Evolutionary conservation across 2,797 vertebrate genomes (phyloP).

Genomic region (Picus viridis): DNA sequence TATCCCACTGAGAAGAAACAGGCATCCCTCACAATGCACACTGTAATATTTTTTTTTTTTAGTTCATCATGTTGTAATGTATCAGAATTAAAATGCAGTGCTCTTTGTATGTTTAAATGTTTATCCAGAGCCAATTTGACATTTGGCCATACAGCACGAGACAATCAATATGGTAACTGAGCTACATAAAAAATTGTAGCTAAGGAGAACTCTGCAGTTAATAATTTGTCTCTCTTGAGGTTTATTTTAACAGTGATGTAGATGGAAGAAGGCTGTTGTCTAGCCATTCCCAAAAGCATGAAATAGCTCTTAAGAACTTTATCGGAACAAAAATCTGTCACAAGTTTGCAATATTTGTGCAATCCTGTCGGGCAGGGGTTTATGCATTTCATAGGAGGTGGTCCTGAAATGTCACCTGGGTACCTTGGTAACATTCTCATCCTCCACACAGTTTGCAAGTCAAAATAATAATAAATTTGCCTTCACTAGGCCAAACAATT

Average conservation of each 20-base stretch:
- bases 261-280: not conserved
- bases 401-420: not conserved
- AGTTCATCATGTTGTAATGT: not conserved
- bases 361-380: not conserved
- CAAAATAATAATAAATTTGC: not conserved
- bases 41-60: not conserved
- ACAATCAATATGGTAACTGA: not conserved
- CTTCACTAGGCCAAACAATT: not conserved
- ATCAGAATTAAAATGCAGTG: not conserved
- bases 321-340: slow-evolving; percentile 17
- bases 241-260: not conserved
- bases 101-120: not conserved
- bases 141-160: not conserved
- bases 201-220: not conserved
- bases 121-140: not conserved
- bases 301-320: slow-evolving; percentile 14
- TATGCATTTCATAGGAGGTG: not conserved
- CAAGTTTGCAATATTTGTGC: not conserved
- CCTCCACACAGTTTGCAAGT: not conserved
- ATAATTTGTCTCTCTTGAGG: not conserved
- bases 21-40: not conserved
- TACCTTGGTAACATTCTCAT: not conserved
- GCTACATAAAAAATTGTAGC: not conserved
- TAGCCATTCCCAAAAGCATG: not conserved
- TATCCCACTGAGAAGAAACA: not conserved